Evolutionary conservation across 2,113 vertebrate species (phyloP), one percentile per base, ranked within the genome.

Genomic region (Eclectus roratus): DNA sequence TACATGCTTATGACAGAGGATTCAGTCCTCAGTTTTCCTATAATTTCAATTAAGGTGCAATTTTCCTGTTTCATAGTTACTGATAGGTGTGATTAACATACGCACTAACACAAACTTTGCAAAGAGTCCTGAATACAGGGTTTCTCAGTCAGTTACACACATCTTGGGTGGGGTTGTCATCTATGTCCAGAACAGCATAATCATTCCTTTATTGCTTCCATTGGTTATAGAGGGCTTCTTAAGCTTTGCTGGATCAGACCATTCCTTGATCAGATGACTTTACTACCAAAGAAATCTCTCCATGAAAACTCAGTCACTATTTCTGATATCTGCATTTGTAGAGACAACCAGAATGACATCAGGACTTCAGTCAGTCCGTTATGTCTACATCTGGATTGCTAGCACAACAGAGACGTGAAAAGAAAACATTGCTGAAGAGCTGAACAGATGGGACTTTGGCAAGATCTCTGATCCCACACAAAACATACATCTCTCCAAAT

Each of bases 391-490:
- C 80, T 91, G n/a, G 55, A 86, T 52, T 11, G 50, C 77, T 71
- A 96, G 73, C 73, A 89, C 72, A 91, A 84, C 69, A 78, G 35
- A 65, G 83, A 89, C 55, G 77, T 78, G 69, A 91, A 52, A 94
- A 92, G 83, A 87, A 96, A 95, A 92, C 84, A 94, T 61, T 85
- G 47, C 87, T 79, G 77, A 89, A 70, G 88, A 80, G 55, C 37
- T 70, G 78, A 94, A 79, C 77, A 92, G 80, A 95, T 94, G 89
- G 87, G 28, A 61, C 63, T 90, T 85, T 49, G 55, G 76, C 72
- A 91, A 83, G 2, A 2, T 31, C 55, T 91, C 64, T 46, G 41
- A 92, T 95, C 86, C 69, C 69, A 94, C 86, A 86, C 72, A 81
- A 74, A 93, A 81, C 25, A 61, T 41, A 58, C 21, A 68, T 31